Base-by-base conservation (phyloP, 1,140 invertebrate genomes). In the Protaetia brevitarsis region DNA sequence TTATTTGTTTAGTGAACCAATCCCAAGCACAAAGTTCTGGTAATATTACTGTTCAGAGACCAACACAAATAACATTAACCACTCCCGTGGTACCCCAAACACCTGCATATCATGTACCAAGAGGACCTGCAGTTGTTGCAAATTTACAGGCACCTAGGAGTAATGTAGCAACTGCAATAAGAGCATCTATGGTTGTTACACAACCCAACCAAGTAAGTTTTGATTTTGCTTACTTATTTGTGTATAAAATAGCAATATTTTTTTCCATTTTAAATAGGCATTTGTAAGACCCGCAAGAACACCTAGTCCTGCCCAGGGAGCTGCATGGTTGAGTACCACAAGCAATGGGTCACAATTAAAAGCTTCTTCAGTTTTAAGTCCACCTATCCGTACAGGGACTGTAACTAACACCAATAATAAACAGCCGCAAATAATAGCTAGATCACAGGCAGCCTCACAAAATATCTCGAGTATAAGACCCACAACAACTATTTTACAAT, bases 41-140 rank as follows among this genome's bases (percentile, higher is more conserved):
- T 6, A 71, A 64, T 59, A 70, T 76, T 45, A 71, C 74, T 4
- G 63, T 76, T 6, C 73, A 74, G 69, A 72, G 77, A 56, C 72
- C 76, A 13, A 58, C 73, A 28, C 76, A 78, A 70, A 74, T 79
- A 16, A 74, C 76, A n/a, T 65, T 78, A n/a, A 70, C 73, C 16
- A 69, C 73, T 16, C 73, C 74, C 16, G 68, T 75, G 7, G 67
- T 73, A 11, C 58, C 73, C 6, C 51, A 60, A 16, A 60, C 30
- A 51, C 70, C 73, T 1, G 69, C 76, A 10, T 78, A 76, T 64
- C 78, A 79, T 70, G 76, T 79, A 7, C 78, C 78, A 6, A 68
- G 78, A 60, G 78, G 78, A 26, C 74, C 78, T 16, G 75, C 78
- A 28, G 78, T 77, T 60, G 78, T 78, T 1, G 78, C 78, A 6